Conservation (phyloP, 2,113 vertebrate species). For the Sander vitreus region DNA sequence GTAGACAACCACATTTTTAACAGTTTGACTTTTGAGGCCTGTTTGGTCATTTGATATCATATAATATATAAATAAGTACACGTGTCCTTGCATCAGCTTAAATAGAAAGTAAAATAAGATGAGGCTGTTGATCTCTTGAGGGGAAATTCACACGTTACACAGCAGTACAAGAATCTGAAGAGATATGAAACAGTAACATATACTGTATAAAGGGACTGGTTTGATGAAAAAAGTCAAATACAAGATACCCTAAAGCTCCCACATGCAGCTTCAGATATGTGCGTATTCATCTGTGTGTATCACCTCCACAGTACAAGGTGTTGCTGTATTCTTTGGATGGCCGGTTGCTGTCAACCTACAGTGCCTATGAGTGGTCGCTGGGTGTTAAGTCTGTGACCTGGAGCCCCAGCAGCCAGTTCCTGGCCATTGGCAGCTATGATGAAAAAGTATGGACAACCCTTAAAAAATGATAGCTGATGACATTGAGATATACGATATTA, state of each 20-base stretch:
- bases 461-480: not conserved
- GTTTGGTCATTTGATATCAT: not conserved
- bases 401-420: conserved; percentile 97
- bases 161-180: not conserved
- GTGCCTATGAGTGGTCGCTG: conserved; percentile 94
- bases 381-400: conserved; percentile 92
- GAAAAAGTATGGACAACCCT: conserved; percentile 87
- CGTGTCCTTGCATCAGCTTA: no score
- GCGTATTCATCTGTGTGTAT: not conserved
- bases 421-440: conserved; percentile 96
- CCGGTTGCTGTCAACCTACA: conserved; percentile 88
- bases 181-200: not conserved
- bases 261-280: not conserved
- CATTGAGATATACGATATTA: not conserved
- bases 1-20: not conserved
- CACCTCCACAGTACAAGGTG: conserved; percentile 89
- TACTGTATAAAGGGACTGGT: not conserved
- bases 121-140: not conserved
- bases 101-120: not conserved
- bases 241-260: not conserved
- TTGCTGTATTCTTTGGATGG: conserved; percentile 96
- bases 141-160: not conserved
- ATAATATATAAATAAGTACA: not conserved
- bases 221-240: not conserved
- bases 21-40: not conserved